These are phyloP conservation scores for Sebastes oblongus DNA, from an alignment of 2,797 vertebrate species.

Conservation along the genomic window DNA sequence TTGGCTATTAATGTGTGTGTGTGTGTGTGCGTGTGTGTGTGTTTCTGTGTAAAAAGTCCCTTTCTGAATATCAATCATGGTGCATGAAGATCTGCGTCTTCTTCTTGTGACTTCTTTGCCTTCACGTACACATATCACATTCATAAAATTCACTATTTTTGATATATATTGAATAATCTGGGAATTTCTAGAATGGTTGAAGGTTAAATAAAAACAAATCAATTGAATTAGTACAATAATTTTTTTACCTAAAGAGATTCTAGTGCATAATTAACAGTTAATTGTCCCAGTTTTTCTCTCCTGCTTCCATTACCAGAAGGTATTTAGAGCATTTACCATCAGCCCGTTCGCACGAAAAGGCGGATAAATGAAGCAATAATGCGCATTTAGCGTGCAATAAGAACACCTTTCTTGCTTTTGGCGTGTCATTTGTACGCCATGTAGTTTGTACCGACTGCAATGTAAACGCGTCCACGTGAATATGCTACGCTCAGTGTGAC, in stretches of 20 bases:
- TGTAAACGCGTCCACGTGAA: too few species aligned
- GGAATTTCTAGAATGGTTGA: background rate
- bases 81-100: background rate
- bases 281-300: background rate
- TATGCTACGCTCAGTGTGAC: rapidly evolving
- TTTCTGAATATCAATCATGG: background rate
- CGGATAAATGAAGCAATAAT: too few species aligned
- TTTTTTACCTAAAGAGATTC: background rate
- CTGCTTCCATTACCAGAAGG: background rate
- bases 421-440: too few species aligned
- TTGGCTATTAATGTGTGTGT: slow-evolving; percentile 9
- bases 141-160: background rate
- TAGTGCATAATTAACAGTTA: background rate
- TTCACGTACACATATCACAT: background rate
- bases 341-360: too few species aligned
- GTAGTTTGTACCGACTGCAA: too few species aligned
- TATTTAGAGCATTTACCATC: background rate
- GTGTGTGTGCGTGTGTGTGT: background rate
- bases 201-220: background rate
- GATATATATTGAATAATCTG: background rate
- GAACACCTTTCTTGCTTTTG: too few species aligned
- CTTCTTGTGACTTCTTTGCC: background rate
- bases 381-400: too few species aligned
- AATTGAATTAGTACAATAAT: rapidly evolving
- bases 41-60: slow-evolving; percentile 19